Evolutionary conservation across 2,888 invertebrate genomes (phyloP).

Genomic region (Lacanobia wlatinum): DNA sequence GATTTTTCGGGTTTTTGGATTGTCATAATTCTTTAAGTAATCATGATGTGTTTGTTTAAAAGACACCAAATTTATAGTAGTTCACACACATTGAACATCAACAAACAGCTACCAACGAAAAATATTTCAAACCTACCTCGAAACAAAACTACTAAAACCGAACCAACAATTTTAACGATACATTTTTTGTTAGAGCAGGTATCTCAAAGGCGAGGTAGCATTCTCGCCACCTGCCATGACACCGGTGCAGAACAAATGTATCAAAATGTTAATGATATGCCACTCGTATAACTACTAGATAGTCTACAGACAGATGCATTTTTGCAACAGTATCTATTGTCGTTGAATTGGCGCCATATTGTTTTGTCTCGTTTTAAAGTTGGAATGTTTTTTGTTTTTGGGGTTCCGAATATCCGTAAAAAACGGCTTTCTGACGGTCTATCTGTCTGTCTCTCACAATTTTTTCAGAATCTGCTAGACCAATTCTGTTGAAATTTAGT

Average conservation of each 20-base stretch:
- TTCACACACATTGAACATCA: neutral
- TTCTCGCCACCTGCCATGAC: slow-evolving; percentile 35
- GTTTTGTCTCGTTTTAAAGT: neutral
- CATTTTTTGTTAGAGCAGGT: slow-evolving; percentile 45
- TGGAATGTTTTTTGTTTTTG: neutral
- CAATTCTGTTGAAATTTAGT: no score
- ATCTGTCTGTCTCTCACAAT: no score
- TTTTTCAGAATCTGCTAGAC: no score
- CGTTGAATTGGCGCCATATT: neutral
- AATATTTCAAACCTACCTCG: neutral
- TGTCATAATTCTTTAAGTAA: no score
- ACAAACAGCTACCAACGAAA: neutral
- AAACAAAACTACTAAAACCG: slow-evolving; percentile 32
- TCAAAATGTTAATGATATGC: slow-evolving; percentile 46
- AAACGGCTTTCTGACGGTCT: no score
- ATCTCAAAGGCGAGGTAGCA: slow-evolving; percentile 25
- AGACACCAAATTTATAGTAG: no score
- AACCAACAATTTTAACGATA: slow-evolving; percentile 39
- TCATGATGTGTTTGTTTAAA: no score
- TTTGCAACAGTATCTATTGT: slow-evolving; percentile 10
- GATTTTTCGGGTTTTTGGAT: no score
- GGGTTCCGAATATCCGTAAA: no score
- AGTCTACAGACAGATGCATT: slow-evolving; percentile 38
- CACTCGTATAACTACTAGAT: slow-evolving; percentile 12
- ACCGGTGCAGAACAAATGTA: slow-evolving; percentile 15